Evolutionary conservation across 2,113 vertebrate species (phyloP), one percentile per base, ranked within the genome.

Genomic region (Fukomys damarensis): DNA sequence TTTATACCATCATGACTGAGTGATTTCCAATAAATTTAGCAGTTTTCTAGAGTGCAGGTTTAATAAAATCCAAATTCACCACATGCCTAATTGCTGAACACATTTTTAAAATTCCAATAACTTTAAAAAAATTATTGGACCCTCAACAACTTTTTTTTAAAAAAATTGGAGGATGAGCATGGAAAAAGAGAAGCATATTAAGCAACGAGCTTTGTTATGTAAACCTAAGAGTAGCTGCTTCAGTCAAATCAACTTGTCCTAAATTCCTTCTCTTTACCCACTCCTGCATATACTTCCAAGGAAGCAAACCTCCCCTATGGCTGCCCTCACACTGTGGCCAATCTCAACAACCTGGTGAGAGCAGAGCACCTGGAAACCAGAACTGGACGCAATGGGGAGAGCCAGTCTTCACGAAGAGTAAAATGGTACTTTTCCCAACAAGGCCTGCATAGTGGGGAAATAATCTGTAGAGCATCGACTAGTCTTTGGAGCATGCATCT

Each of bases 21-120:
- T 79, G 59, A 83, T 93, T 96, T 93, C 52, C 56, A 94, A 88
- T 94, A 81, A 94, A 93, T 59, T 80, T 59, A 66, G n/a, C n/a
- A 77, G 38, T 93, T 58, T 94, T 91, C 30, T 61, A 82, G 38
- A 32, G 58, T 17, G 30, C 3, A 20, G 17, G 54, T 77, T 93
- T n/a, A 77, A 32, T 61, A 28, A 91, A 94, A 89, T 86, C 41
- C 85, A 82, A 91, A 95, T 86, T 86, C 54, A 95, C 35, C 22
- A 92, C 3, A 16, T 65, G 83, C 89, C 79, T 91, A 92, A 95
- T 0, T 61, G 59, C 26, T 88, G 91, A 84, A 81, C 43, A 46
- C 30, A 85, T 76, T 93, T 76, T 80, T 66, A 94, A 91, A 90
- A 72, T 68, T 81, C 52, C n/a, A 84, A 49, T 16, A 77, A 28